These are phyloP conservation scores for Eupithecia insigniata DNA, from an alignment of 2,888 invertebrate species.

Conservation along the genomic window DNA sequence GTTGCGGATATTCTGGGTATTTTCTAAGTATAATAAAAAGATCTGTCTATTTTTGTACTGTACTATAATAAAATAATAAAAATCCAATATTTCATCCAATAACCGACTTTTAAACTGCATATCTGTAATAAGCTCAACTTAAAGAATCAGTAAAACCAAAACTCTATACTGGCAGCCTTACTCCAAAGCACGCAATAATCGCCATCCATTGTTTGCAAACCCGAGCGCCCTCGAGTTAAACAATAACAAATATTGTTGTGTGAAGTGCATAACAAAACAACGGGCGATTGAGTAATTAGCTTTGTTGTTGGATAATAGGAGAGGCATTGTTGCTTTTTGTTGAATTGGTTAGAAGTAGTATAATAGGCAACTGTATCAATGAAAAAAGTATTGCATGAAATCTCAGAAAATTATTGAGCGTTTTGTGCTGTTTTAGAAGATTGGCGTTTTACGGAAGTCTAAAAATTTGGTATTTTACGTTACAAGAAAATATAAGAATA, in stretches of 20 bases:
- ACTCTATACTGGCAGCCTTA: slow-evolving; percentile 13
- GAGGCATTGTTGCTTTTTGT: slow-evolving; percentile 18
- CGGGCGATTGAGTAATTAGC: slow-evolving; percentile 62
- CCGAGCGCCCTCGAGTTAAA: slow-evolving; percentile 64
- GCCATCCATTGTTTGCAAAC: slow-evolving; percentile 72
- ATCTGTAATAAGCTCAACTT: not conserved
- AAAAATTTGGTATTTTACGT: too few species aligned
- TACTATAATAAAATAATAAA: too few species aligned
- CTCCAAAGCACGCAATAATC: slow-evolving; percentile 67
- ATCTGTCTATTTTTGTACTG: too few species aligned
- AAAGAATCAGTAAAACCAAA: not conserved
- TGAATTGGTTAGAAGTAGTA: not conserved
- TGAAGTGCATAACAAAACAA: slow-evolving; percentile 61
- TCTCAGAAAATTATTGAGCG: not conserved
- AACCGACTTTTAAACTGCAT: not conserved
- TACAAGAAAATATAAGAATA: too few species aligned
- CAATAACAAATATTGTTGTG: slow-evolving; percentile 76
- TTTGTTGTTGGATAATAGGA: slow-evolving; percentile 49
- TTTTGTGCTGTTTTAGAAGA: too few species aligned
- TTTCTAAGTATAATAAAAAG: too few species aligned
- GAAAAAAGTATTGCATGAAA: not conserved
- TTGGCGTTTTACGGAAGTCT: too few species aligned
- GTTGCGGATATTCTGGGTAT: too few species aligned
- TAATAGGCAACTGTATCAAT: not conserved
- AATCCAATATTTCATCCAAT: not conserved